Evolutionary conservation across 2,888 invertebrate species (phyloP), one percentile per base, ranked within the genome.

Genomic region (Dryocosmus kuriphilus): DNA sequence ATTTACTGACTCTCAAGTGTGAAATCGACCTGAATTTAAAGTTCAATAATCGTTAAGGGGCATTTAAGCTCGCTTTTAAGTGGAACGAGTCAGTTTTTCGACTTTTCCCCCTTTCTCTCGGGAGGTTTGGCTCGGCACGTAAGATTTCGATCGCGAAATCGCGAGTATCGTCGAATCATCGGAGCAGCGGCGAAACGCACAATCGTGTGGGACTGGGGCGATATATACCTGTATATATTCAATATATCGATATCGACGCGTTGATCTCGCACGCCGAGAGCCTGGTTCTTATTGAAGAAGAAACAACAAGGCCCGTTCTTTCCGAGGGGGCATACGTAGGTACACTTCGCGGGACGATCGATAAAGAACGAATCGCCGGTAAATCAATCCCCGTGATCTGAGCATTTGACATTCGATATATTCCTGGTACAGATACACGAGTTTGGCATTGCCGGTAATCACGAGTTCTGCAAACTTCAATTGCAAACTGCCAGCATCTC

Each of bases 331-430:
- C 60, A 65, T 55, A 82, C 74, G 74, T 55, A 82, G 71, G 74
- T 73, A 71, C 67, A 74, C 32, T 79, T 73, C 38, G 74, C n/a
- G 51, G 51, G 67, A 51, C 75, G 77, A 79, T 81, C 76, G 76
- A 79, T 76, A 76, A 81, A 76, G 76, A 71, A 78, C 77, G 63
- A 77, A 76, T 65, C 41, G 38, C 51, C 41, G 60, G 71, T 60
- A 71, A 71, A 77, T 71, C 76, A 71, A 60, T 77, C 67, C 35
- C 30, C 16, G 57, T 51, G 75, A 75, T 71, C 71, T 51, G 24
- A 30, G 51, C 46, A 51, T 71, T 71, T 71, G 71, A 71, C 71
- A 71, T 71, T 27, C 67, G 67, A 71, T 71, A 71, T 71, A 71
- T 71, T 71, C 51, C 51, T 30, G n/a, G 51, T 5, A 32, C 51